Base-by-base conservation (phyloP, 1,140 invertebrate species). In the Capitella teleta region DNA sequence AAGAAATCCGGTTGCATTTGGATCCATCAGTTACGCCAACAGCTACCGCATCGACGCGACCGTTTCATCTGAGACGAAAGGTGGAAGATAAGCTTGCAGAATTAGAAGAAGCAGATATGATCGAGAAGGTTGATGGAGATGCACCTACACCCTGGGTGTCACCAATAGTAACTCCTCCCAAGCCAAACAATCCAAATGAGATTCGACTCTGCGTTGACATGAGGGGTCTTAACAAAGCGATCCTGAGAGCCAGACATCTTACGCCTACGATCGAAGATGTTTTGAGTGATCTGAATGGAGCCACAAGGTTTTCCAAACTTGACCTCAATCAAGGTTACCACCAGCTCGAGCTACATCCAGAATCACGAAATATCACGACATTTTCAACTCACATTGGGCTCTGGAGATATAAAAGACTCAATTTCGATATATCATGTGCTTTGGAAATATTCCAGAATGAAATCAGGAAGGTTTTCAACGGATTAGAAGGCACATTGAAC, bases 111-210 rank as follows among this genome's bases (percentile, higher is more conserved):
- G n/a, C n/a, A n/a, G n/a, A n/a, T n/a, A n/a, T n/a, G n/a, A n/a
- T n/a, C n/a, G n/a, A n/a, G n/a, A n/a, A n/a, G n/a, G n/a, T n/a
- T n/a, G n/a, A n/a, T n/a, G n/a, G n/a, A n/a, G n/a, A n/a, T n/a
- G n/a, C n/a, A n/a, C n/a, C n/a, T n/a, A n/a, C n/a, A n/a, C n/a
- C n/a, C n/a, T n/a, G n/a, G n/a, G n/a, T n/a, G n/a, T n/a, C n/a
- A n/a, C n/a, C n/a, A n/a, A n/a, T n/a, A n/a, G 37, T 40, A 23
- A 40, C 37, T 5, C n/a, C 37, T 23, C 16, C 42, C 25, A 44
- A 26, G 21, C 57, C 56, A 26, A 51, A 55, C 23, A 28, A 36
- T 21, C 12, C 16, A n/a, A 43, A 34, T 41, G 49, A 59, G 19
- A 53, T 59, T 21, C n/a, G 42, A 14, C 21, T 51, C 0, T 51